Evolutionary conservation across 2,113 vertebrate genomes (phyloP), one percentile per base, ranked within the genome.

Genomic region (Ardeotis arabs): DNA sequence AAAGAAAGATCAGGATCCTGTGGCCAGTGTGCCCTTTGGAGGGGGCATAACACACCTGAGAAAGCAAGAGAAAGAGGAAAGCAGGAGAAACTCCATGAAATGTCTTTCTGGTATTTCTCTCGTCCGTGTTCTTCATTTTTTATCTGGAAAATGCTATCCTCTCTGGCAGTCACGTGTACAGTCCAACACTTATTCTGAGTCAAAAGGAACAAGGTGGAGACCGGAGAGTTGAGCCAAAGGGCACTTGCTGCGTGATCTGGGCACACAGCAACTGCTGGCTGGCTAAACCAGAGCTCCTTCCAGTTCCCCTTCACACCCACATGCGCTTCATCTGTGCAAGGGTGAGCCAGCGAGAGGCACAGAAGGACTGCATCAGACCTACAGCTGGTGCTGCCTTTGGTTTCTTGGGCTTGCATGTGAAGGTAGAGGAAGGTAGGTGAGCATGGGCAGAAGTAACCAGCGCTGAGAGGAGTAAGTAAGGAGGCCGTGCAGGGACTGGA

Each of bases 211-310:
- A 1, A 87, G 84, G 35, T 56, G 10, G 33, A 96, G 77, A 60
- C 2, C 4, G 66, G 27, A 87, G 69, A 89, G 74, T 37, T 64
- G 73, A 95, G 95, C 84, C 87, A 89, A 91, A 87, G 77, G 81
- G 56, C 37, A 1, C 47, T 81, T 49, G 50, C 53, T 86, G 67
- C 49, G 82, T 16, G 50, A 94, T 84, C 69, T n/a, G n/a, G 66
- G 73, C 76, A 81, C 0, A 13, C 41, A 92, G 73, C 44, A 87
- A 5, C 56, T 39, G 44, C 64, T 89, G 77, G 77, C 84, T 84
- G 66, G 64, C 73, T 49, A n/a, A 84, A 12, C 7, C 69, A 33
- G 58, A 78, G 49, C 12, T 49, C 69, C 16, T 87, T 59, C 39
- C 84, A 87, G 39, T 9, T 95, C 39, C 27, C 16, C 24, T 64